These are phyloP conservation scores for Amphipyra tragopoginis DNA, from an alignment of 2,888 invertebrate species.

Conservation along the genomic window DNA sequence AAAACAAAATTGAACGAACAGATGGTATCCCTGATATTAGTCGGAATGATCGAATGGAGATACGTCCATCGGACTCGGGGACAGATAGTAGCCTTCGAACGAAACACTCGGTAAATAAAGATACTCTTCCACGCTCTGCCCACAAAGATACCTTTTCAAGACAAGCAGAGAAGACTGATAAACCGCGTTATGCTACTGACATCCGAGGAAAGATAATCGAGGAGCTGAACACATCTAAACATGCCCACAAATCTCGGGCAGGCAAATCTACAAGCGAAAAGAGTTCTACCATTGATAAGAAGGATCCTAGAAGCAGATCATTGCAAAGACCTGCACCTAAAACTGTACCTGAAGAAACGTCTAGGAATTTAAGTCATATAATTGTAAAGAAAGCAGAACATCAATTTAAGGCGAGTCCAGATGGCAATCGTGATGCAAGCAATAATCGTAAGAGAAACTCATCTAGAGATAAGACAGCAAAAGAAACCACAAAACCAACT, in stretches of 20 bases:
- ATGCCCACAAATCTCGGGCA: slow-evolving; percentile 29
- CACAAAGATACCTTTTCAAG: slow-evolving; percentile 42
- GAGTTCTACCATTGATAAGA: slow-evolving; percentile 38
- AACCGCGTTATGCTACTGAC: slow-evolving; percentile 31
- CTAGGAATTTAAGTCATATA: slow-evolving; percentile 15
- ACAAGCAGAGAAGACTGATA: slow-evolving; percentile 43
- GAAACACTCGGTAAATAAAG: slow-evolving; percentile 50
- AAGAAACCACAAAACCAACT: slow-evolving; percentile 54
- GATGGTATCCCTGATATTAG: slow-evolving; percentile 20
- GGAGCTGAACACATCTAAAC: slow-evolving; percentile 22
- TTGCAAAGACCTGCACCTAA: slow-evolving; percentile 51
- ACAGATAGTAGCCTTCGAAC: slow-evolving; percentile 42
- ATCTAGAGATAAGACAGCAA: slow-evolving; percentile 58
- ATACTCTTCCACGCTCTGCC: slow-evolving; percentile 46
- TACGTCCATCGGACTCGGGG: slow-evolving; percentile 40
- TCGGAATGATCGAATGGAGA: slow-evolving; percentile 22
- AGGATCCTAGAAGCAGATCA: slow-evolving; percentile 58
- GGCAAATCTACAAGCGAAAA: slow-evolving; percentile 35
- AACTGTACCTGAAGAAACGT: slow-evolving; percentile 39
- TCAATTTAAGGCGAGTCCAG: slow-evolving; percentile 17
- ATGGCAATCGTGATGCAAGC: slow-evolving; percentile 39
- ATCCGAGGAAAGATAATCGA: slow-evolving; percentile 36
- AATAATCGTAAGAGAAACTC: slow-evolving; percentile 53
- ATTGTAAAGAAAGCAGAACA: slow-evolving; percentile 23
- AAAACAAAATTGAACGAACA: slow-evolving; percentile 26